Conservation (phyloP, 2,888 invertebrate species). For the Chymomyza procnemis region DNA sequence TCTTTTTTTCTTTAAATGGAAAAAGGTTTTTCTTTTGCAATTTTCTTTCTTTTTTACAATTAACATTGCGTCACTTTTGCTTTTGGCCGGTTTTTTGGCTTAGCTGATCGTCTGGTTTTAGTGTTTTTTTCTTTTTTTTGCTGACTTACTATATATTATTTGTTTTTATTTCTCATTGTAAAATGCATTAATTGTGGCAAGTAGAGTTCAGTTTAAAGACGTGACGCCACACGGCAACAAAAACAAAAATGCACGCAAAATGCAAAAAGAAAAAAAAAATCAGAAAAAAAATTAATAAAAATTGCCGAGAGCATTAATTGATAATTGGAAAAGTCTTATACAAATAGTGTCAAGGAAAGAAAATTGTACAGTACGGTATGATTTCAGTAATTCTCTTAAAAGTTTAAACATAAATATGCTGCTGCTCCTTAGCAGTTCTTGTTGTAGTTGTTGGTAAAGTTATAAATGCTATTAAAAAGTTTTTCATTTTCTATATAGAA, state of each 20-base stretch:
- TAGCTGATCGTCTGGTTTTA: no score
- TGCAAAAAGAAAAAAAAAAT: no score
- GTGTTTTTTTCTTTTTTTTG: conserved; percentile 4
- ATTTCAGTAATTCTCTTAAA: not conserved
- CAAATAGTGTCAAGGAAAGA: not conserved
- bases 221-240: conserved; percentile 15
- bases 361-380: conserved; percentile 21
- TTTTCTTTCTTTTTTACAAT: conserved; percentile 20
- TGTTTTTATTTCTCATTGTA: not conserved
- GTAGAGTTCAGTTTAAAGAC: conserved; percentile 2
- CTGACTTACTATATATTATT: conserved; percentile 1
- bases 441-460: no score
- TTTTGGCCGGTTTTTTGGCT: conserved; percentile 25
- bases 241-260: not conserved
- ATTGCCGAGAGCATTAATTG: not conserved
- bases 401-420: not conserved
- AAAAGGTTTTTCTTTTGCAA: conserved; percentile 22
- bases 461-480: conserved; percentile 33
- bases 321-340: not conserved
- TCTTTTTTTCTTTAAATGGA: not conserved
- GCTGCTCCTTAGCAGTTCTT: conserved; percentile 8
- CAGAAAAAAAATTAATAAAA: not conserved
- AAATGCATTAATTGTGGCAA: not conserved
- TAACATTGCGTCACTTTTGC: conserved; percentile 1
- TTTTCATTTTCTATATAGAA: conserved; percentile 8